These are phyloP conservation scores for Sebastes matsubarae DNA, from an alignment of 2,797 vertebrate genomes.

Conservation along the genomic window DNA sequence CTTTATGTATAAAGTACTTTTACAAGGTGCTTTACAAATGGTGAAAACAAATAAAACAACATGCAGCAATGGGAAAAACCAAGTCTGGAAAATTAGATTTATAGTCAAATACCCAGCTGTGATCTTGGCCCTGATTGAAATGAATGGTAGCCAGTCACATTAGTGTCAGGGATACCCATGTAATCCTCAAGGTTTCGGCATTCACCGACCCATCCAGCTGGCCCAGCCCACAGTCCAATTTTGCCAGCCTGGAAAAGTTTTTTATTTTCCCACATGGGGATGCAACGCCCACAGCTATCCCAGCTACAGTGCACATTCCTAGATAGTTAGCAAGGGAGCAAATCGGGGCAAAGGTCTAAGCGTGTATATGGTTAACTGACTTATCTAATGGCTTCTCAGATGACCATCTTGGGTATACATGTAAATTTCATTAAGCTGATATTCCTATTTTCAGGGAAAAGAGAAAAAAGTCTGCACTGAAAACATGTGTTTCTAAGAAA, in stretches of 20 bases:
- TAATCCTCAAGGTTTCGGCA: slow-evolving; percentile 39
- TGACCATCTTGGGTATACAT: background rate
- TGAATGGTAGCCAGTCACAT: slow-evolving; percentile 37
- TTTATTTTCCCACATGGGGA: slow-evolving; percentile 62
- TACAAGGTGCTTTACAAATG: background rate
- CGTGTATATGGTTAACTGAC: slow-evolving; percentile 18
- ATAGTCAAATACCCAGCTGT: slow-evolving; percentile 42
- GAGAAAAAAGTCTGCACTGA: background rate
- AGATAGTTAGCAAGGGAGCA: slow-evolving; percentile 6
- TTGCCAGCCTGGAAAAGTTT: slow-evolving; percentile 37
- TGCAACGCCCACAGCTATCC: slow-evolving; percentile 32
- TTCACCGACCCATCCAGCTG: slow-evolving; percentile 24
- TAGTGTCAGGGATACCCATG: slow-evolving; percentile 38
- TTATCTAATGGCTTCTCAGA: background rate
- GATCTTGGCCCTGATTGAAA: slow-evolving; percentile 30
- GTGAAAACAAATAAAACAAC: background rate
- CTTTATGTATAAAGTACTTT: background rate
- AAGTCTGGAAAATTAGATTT: slow-evolving; percentile 6
- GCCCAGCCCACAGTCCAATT: background rate
- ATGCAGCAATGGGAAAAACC: background rate
- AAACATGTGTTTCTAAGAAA: slow-evolving; percentile 42
- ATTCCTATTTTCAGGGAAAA: background rate
- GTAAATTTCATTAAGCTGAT: background rate
- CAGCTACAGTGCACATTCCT: slow-evolving; percentile 63
- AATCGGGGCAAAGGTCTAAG: slow-evolving; percentile 36